Percentiles rank a stretch among this genome's conserved stretches.
These are phyloP conservation scores for Heliconius erato DNA, from an alignment of 2,888 invertebrate genomes.

Conservation along the genomic window DNA sequence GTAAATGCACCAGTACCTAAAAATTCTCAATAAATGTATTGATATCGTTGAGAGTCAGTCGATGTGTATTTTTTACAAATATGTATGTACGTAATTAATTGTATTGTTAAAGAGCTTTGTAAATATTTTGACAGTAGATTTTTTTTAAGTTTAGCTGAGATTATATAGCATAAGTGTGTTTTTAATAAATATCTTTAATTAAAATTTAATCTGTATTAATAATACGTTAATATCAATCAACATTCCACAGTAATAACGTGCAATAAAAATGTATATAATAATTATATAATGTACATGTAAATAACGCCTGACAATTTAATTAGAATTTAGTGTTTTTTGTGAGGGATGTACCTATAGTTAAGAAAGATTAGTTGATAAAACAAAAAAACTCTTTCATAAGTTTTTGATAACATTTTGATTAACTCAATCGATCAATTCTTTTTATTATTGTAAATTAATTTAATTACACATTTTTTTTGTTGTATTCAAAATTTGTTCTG, in stretches of 20 bases:
- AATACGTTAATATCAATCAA: conserved; percentile 52
- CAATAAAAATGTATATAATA: conserved; percentile 69
- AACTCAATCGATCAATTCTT: not conserved
- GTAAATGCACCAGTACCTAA: conserved; percentile 64
- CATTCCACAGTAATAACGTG: conserved; percentile 83
- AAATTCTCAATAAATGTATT: conserved; percentile 56
- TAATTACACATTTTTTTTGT: not conserved
- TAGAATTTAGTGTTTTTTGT: conserved; percentile 36
- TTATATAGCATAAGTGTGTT: conserved; percentile 1
- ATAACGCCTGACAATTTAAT: conserved; percentile 51
- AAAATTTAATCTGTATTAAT: conserved; percentile 27
- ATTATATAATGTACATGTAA: conserved; percentile 59
- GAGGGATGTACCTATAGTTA: conserved; percentile 16
- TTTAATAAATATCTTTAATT: conserved; percentile 25
- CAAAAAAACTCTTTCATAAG: not conserved
- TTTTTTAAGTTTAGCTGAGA: conserved; percentile 10
- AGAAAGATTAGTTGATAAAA: conserved; percentile 1
- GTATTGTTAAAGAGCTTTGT: conserved; percentile 44
- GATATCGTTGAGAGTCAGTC: conserved; percentile 29
- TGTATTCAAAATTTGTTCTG: not conserved
- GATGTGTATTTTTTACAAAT: conserved; percentile 41
- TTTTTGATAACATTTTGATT: conserved; percentile 10
- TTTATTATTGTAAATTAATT: not conserved
- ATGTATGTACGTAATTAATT: conserved; percentile 1
- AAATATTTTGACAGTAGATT: conserved; percentile 42